Conservation (phyloP, 2,797 vertebrate genomes). For the Cyclura pinguis region DNA sequence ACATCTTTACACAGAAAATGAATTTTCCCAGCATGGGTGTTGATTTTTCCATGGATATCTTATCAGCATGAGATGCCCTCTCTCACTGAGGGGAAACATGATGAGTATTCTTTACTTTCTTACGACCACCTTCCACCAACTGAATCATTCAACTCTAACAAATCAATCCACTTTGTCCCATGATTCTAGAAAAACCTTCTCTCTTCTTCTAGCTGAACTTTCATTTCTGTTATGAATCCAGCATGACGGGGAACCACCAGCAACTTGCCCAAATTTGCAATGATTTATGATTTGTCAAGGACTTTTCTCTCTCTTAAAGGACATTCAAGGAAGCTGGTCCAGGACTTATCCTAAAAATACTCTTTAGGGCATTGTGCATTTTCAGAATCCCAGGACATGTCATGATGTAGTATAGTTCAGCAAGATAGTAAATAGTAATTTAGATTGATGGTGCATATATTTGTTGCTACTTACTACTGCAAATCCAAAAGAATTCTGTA, state of each 20-base stretch:
- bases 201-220: background rate
- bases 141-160: background rate
- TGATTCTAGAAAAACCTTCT: background rate
- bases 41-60: too few species aligned
- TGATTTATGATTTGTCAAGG: background rate
- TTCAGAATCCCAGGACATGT: background rate
- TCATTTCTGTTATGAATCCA: background rate
- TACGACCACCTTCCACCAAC: background rate
- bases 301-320: background rate
- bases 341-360: background rate
- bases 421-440: too few species aligned
- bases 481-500: background rate
- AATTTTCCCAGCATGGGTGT: too few species aligned
- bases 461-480: slow-evolving; percentile 17
- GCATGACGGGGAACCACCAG: background rate
- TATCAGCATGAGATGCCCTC: too few species aligned
- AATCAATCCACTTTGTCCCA: background rate
- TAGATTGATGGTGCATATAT: background rate
- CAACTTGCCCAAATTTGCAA: background rate
- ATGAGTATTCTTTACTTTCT: too few species aligned
- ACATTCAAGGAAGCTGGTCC: too few species aligned
- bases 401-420: background rate
- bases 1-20: too few species aligned
- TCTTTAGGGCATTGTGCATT: background rate
- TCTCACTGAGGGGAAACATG: too few species aligned